phyloP scores from a whole-genome alignment of 2,797 vertebrate genomes.

The Pseudotriccus pelzelni region DNA sequence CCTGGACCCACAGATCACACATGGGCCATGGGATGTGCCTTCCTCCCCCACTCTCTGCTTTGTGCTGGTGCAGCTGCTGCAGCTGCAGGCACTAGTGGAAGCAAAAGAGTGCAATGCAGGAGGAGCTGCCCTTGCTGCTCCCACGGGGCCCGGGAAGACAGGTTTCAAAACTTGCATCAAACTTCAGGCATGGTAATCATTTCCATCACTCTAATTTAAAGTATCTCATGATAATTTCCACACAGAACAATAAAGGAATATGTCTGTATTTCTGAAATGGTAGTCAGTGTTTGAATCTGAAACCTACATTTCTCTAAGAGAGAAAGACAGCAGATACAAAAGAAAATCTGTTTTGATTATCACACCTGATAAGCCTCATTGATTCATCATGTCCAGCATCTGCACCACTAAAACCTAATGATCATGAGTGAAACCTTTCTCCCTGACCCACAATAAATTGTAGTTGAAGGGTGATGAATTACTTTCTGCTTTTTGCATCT shows the following conservation, averaged over 20 bases:
- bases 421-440: slow-evolving; percentile 37
- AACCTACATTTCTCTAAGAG: neutral
- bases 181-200: neutral
- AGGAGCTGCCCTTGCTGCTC: neutral
- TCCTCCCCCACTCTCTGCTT: neutral
- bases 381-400: slow-evolving; percentile 58
- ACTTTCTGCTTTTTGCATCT: slow-evolving; percentile 22
- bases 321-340: slow-evolving; percentile 18
- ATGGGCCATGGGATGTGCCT: accelerated
- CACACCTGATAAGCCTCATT: slow-evolving; percentile 58
- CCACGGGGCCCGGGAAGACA: accelerated
- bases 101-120: neutral
- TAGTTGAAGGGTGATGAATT: slow-evolving; percentile 32
- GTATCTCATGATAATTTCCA: neutral
- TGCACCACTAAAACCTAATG: slow-evolving; percentile 12
- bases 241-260: neutral
- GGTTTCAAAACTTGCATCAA: neutral
- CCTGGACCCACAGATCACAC: neutral
- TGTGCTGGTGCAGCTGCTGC: neutral
- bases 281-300: neutral
- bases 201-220: neutral
- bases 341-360: slow-evolving; percentile 64
- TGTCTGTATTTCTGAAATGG: neutral
- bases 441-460: slow-evolving; percentile 51
- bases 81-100: accelerated